These are phyloP conservation scores for Autographa pulchrina DNA, from an alignment of 2,888 invertebrate species.

Conservation along the genomic window DNA sequence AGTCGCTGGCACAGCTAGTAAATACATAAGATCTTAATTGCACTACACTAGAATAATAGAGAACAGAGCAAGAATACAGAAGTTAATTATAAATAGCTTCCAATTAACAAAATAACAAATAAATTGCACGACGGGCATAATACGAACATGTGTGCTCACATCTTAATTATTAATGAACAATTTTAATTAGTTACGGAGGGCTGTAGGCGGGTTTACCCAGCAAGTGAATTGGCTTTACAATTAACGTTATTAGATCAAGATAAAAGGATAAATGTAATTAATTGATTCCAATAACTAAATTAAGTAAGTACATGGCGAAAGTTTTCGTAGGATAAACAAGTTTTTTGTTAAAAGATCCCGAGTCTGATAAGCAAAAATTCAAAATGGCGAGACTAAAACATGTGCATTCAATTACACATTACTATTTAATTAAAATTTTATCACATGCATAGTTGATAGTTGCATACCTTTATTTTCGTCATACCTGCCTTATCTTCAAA, in stretches of 20 bases:
- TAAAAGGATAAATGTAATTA: background rate
- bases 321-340: background rate
- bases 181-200: background rate
- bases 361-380: background rate
- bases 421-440: background rate
- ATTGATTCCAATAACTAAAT: background rate
- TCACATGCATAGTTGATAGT: background rate
- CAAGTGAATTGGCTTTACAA: background rate
- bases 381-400: background rate
- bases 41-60: background rate
- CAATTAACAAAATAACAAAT: background rate
- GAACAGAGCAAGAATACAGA: background rate
- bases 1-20: too few species aligned
- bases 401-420: background rate
- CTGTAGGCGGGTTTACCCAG: background rate
- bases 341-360: background rate
- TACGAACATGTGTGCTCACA: background rate
- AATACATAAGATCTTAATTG: background rate
- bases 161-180: background rate
- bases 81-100: background rate
- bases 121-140: background rate
- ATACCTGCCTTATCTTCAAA: background rate
- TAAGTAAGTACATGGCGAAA: too few species aligned
- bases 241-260: conserved; percentile 2
- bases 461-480: background rate